Evolutionary conservation across 2,888 invertebrate species (phyloP).

Genomic region (Ametastegia equiseti): DNA sequence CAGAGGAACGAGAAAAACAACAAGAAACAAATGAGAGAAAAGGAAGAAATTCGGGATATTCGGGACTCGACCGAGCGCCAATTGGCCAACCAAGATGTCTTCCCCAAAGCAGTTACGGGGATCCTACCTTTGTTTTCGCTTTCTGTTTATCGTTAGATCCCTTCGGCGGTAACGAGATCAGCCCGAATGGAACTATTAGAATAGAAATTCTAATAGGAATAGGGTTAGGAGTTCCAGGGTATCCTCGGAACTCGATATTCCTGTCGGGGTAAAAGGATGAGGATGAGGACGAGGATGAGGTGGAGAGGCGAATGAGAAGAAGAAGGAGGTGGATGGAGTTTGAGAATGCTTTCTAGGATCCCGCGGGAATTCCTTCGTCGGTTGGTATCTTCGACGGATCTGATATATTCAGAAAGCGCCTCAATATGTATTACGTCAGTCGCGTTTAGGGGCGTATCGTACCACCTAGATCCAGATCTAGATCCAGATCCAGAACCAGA

Average conservation of each 20-base stretch:
- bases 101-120: no score
- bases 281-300: neutral
- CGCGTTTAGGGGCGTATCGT: conserved; percentile 37
- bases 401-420: conserved; percentile 37
- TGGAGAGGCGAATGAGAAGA: neutral
- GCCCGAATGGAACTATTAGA: neutral
- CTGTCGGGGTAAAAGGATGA: neutral
- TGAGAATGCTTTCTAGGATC: conserved; percentile 27
- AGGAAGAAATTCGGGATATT: neutral
- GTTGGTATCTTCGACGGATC: conserved; percentile 26
- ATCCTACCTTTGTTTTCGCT: neutral
- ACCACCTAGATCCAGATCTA: neutral
- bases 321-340: neutral
- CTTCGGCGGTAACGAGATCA: no score
- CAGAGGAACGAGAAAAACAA: neutral
- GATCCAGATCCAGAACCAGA: no score
- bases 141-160: neutral
- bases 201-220: neutral
- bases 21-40: neutral
- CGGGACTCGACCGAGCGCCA: no score
- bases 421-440: conserved; percentile 37
- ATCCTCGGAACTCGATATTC: conserved; percentile 7
- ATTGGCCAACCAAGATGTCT: neutral
- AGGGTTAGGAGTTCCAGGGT: neutral
- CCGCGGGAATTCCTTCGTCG: conserved; percentile 9